These are phyloP conservation scores for Drosophila emarginata DNA, from an alignment of 2,888 invertebrate species.

Conservation along the genomic window DNA sequence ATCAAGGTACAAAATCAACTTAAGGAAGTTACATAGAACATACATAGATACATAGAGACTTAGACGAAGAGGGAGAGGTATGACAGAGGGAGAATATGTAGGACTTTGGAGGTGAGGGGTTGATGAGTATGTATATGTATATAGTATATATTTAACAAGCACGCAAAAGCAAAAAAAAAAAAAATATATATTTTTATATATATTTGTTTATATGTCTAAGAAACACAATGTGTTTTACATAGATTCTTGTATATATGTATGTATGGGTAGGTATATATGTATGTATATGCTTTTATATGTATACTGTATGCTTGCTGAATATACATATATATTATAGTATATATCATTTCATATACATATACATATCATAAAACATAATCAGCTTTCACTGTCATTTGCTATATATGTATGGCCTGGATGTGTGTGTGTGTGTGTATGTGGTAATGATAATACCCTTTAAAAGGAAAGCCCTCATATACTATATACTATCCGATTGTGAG, in stretches of 20 bases:
- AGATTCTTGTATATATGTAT: conserved; percentile 20
- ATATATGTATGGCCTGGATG: conserved; percentile 24
- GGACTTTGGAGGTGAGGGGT: background rate
- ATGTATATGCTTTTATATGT: conserved; percentile 37
- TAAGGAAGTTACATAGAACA: conserved; percentile 1
- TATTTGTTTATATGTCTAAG: conserved; percentile 29
- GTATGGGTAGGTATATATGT: background rate
- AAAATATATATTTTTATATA: conserved; percentile 46
- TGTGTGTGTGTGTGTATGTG: conserved; percentile 17
- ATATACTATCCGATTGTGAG: too few species aligned
- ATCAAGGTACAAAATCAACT: conserved; percentile 33
- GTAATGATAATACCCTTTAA: background rate
- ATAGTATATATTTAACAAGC: background rate
- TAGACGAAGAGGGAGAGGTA: background rate
- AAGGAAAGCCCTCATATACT: background rate
- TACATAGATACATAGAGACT: background rate
- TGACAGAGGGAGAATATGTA: too few species aligned
- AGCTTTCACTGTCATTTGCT: conserved; percentile 44
- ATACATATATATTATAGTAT: conserved; percentile 34
- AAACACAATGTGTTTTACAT: conserved; percentile 5
- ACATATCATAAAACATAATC: background rate
- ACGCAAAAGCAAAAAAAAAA: conserved; percentile 31
- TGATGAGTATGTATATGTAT: conserved; percentile 11
- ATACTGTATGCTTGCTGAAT: conserved; percentile 6
- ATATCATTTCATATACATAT: conserved; percentile 25